phyloP scores from a whole-genome alignment of 2,888 invertebrate species.

The Brachylomia viminalis region DNA sequence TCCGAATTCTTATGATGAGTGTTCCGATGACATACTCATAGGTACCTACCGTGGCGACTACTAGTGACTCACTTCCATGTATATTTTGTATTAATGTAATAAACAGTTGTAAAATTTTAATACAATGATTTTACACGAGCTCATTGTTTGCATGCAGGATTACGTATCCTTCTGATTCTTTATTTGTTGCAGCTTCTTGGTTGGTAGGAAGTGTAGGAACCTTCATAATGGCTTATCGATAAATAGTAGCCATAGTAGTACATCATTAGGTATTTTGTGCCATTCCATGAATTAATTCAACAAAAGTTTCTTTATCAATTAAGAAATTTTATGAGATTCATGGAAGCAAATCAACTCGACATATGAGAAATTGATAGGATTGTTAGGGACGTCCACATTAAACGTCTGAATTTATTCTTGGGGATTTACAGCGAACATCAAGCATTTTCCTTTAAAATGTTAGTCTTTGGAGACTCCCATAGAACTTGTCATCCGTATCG shows the following conservation, averaged over 20 bases:
- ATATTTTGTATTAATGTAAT: conserved; percentile 40
- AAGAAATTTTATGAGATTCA: background rate
- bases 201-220: background rate
- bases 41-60: conserved; percentile 3
- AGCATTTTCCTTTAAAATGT: background rate
- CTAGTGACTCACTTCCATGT: conserved; percentile 50
- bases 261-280: background rate
- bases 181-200: conserved; percentile 7
- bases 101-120: conserved; percentile 47
- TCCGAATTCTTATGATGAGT: conserved; percentile 35
- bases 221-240: background rate
- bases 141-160: conserved; percentile 52
- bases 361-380: background rate
- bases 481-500: background rate
- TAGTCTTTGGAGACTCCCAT: background rate
- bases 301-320: too few species aligned
- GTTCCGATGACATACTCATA: conserved; percentile 27
- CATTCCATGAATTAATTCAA: background rate
- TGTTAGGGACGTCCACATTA: background rate
- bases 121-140: conserved; percentile 47
- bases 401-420: background rate
- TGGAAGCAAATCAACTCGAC: background rate
- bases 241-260: background rate
- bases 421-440: background rate
- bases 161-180: conserved; percentile 7